A percentile compares a stretch with the other conserved stretches of the same genome.
These are phyloP conservation scores for Ctenodactylus gundi DNA, from an alignment of 2,113 vertebrate species.

Conservation along the genomic window DNA sequence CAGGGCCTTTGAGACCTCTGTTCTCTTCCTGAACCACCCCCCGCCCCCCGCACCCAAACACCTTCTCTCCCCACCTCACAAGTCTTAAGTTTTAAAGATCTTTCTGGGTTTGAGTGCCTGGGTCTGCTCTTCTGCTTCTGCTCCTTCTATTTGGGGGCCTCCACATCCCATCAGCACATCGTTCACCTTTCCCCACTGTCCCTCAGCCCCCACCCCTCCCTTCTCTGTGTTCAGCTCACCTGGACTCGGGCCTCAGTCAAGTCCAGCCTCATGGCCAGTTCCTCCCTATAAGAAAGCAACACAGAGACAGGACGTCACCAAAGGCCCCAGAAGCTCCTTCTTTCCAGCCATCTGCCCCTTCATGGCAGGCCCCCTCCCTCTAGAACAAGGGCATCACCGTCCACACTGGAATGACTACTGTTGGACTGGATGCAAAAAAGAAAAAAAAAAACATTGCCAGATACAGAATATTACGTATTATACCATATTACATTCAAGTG, in stretches of 20 bases:
- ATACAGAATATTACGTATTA: neutral
- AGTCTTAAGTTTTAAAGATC: conserved; percentile 2
- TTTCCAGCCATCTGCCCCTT: neutral
- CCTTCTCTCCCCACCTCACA: neutral
- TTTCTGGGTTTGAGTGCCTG: neutral
- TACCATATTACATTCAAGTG: neutral
- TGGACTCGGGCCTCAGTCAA: conserved; percentile 98
- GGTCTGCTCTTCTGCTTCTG: neutral
- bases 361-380: neutral
- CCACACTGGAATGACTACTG: neutral
- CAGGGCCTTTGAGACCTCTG: neutral
- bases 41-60: conserved; percentile 8
- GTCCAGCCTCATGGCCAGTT: conserved; percentile 98
- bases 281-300: conserved; percentile 91
- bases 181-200: neutral
- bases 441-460: neutral
- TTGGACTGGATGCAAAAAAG: neutral
- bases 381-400: neutral
- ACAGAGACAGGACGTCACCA: conserved; percentile 56
- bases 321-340: neutral
- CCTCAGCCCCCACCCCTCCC: neutral
- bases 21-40: conserved; percentile 24
- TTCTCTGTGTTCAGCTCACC: conserved; percentile 85
- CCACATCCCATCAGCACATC: neutral
- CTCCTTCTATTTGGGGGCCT: conserved; percentile 3